Percentiles rank a stretch among this genome's conserved stretches.
phyloP scores from a whole-genome alignment of 2,888 invertebrate genomes.

The Tolmerus cingulatus region DNA sequence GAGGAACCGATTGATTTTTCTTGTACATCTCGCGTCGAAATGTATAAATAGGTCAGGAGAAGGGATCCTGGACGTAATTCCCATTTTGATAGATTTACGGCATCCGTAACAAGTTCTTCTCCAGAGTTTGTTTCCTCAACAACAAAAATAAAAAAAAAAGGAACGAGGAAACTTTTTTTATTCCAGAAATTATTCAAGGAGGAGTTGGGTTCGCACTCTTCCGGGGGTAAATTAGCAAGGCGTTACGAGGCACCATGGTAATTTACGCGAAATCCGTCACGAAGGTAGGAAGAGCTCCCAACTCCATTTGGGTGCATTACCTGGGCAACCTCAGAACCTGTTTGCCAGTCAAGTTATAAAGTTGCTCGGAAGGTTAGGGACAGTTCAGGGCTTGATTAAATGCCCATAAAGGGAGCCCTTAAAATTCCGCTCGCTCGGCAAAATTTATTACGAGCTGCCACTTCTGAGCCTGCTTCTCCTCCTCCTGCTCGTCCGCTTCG shows the following conservation, averaged over 20 bases:
- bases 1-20: not conserved
- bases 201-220: not conserved
- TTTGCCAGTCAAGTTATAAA: slow-evolving; percentile 11
- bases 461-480: not conserved
- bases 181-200: not conserved
- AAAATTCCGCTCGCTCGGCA: not conserved
- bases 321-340: not conserved
- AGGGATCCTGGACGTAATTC: not conserved
- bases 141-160: too few species aligned
- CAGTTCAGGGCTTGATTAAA: slow-evolving; percentile 7
- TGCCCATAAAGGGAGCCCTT: not conserved
- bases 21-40: not conserved
- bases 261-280: slow-evolving; percentile 13
- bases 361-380: not conserved
- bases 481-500: not conserved
- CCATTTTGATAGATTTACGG: not conserved
- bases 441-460: slow-evolving; percentile 14
- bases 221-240: not conserved
- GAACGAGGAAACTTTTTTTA: not conserved
- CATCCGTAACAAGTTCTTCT: not conserved
- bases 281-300: not conserved
- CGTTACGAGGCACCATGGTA: not conserved
- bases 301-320: slow-evolving; percentile 13
- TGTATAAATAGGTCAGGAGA: not conserved
- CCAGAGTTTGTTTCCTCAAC: not conserved